A percentile compares a stretch with the other conserved stretches of the same genome.
Evolutionary conservation across 2,888 invertebrate species (phyloP).

Genomic region (Octonoba sinensis): DNA sequence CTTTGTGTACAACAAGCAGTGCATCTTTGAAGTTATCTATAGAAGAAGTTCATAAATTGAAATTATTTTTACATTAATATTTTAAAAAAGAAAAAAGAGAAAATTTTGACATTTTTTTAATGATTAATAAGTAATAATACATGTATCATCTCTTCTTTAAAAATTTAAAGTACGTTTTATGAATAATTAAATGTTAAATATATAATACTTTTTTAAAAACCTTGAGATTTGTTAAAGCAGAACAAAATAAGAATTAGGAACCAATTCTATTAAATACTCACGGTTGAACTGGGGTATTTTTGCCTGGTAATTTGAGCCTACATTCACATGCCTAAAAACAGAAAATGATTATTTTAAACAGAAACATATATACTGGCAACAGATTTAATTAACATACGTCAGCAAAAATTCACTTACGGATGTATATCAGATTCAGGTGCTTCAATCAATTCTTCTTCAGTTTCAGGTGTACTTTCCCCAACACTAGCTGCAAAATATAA

Average conservation of each 20-base stretch:
- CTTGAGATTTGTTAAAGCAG: too few species aligned
- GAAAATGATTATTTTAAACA: not conserved
- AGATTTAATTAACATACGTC: not conserved
- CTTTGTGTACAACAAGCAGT: conserved; percentile 66
- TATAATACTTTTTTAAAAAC: too few species aligned
- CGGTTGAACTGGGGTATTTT: conserved; percentile 77
- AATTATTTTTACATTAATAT: not conserved
- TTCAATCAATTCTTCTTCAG: conserved; percentile 68
- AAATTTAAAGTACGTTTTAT: too few species aligned
- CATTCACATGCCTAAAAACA: conserved; percentile 79
- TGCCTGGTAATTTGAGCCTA: conserved; percentile 89
- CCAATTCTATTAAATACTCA: conserved; percentile 21
- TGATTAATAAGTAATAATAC: not conserved
- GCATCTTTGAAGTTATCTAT: conserved; percentile 68
- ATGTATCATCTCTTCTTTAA: too few species aligned
- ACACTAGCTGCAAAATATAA: conserved; percentile 33
- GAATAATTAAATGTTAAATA: too few species aligned
- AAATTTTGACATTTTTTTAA: conserved; percentile 5
- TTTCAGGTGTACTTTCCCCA: conserved; percentile 61
- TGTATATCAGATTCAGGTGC: conserved; percentile 72
- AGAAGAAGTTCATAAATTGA: not conserved
- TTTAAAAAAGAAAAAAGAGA: not conserved
- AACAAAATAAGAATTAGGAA: too few species aligned
- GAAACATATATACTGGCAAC: not conserved
- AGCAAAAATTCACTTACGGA: conserved; percentile 69